Evolutionary conservation across 2,797 vertebrate genomes (phyloP).

Genomic region (Lepidocolaptes lacrymiger): DNA sequence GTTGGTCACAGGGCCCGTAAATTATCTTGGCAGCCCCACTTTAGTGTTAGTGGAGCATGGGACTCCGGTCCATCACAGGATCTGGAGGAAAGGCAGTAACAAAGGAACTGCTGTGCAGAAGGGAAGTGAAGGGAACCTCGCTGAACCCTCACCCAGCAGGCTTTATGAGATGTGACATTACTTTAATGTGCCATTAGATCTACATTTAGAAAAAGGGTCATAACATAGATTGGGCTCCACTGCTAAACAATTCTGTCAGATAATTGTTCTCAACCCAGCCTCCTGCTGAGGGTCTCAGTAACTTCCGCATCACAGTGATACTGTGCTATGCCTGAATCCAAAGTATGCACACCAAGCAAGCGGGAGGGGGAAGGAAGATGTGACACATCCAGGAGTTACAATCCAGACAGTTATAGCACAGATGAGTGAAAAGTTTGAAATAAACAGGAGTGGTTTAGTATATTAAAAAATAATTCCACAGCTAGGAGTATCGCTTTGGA

Average conservation of each 20-base stretch:
- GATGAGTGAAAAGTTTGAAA: neutral
- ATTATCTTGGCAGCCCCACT: constrained; percentile 4
- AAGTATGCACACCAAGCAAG: neutral
- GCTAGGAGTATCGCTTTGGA: neutral
- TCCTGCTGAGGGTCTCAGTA: constrained; percentile 23
- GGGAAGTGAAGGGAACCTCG: neutral
- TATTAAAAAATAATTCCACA: neutral
- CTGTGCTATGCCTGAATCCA: neutral
- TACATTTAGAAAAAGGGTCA: constrained; percentile 33
- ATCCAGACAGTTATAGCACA: neutral
- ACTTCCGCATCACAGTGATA: neutral
- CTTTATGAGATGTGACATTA: neutral
- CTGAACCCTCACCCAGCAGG: constrained; percentile 52
- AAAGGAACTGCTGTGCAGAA: constrained; percentile 49
- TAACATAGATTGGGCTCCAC: neutral
- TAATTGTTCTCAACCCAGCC: constrained; percentile 33
- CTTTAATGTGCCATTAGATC: constrained; percentile 30
- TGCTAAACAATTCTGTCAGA: constrained; percentile 7
- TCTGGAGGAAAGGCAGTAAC: neutral
- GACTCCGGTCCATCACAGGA: neutral
- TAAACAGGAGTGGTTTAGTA: neutral
- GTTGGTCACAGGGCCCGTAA: neutral
- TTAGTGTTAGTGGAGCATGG: neutral
- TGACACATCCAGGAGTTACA: neutral
- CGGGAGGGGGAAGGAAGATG: neutral